phyloP scores from a whole-genome alignment of 2,797 vertebrate genomes.

The Agapornis canus region DNA sequence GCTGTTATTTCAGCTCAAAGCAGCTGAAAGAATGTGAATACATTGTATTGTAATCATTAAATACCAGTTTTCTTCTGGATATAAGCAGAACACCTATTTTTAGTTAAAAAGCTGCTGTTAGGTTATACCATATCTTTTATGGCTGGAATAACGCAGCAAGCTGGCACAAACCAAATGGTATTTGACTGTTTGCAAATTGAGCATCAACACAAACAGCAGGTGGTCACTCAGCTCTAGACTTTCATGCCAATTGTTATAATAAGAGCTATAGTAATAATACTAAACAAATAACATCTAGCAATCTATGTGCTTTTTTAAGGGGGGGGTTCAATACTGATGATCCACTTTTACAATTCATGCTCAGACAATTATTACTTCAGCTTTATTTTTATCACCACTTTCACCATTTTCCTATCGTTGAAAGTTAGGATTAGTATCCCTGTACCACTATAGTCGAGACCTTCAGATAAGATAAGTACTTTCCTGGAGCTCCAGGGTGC shows the following conservation, averaged over 20 bases:
- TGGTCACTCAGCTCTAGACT: constrained; percentile 43
- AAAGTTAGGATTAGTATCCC: neutral
- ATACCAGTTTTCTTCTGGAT: constrained; percentile 26
- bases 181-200: constrained; percentile 61
- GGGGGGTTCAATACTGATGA: neutral
- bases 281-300: constrained; percentile 17
- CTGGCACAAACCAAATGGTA: constrained; percentile 53
- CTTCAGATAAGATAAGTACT: neutral
- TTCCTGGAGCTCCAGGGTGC: constrained; percentile 12
- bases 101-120: constrained; percentile 56
- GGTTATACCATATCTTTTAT: constrained; percentile 49
- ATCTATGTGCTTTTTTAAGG: neutral
- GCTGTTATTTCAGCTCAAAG: constrained; percentile 23
- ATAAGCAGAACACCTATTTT: constrained; percentile 61
- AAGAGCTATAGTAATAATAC: neutral
- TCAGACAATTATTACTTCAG: neutral
- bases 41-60: constrained; percentile 36
- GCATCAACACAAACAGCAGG: constrained; percentile 49
- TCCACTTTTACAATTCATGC: neutral
- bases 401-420: neutral
- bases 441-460: neutral
- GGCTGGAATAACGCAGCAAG: constrained; percentile 56
- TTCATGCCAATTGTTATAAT: neutral
- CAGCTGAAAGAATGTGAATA: constrained; percentile 35
- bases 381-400: neutral